phyloP scores from a whole-genome alignment of 2,888 invertebrate genomes.

The Calameuta filiformis region DNA sequence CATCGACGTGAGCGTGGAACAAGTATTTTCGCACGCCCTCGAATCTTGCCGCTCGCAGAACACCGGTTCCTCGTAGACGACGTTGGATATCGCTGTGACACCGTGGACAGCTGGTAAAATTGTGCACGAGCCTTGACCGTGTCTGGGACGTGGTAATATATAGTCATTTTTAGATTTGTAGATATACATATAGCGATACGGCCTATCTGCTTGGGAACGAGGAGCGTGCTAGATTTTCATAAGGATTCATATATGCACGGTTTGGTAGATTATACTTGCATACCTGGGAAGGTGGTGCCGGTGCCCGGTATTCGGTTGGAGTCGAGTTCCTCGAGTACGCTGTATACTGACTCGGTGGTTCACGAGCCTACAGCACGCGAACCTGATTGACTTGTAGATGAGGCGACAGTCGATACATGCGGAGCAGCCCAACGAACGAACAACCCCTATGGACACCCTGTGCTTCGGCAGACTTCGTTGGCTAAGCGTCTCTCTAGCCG shows the following conservation, averaged over 20 bases:
- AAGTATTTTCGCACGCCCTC: neutral
- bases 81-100: neutral
- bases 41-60: neutral
- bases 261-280: constrained; percentile 60
- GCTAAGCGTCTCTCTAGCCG: constrained; percentile 8
- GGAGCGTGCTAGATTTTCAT: constrained; percentile 62
- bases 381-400: constrained; percentile 66
- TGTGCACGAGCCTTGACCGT: neutral
- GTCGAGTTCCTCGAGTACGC: constrained; percentile 14
- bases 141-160: neutral
- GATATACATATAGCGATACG: constrained; percentile 29
- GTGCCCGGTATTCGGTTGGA: neutral
- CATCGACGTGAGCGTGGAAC: constrained; percentile 22
- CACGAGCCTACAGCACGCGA: constrained; percentile 63
- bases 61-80: neutral
- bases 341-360: constrained; percentile 31
- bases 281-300: constrained; percentile 34
- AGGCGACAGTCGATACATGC: constrained; percentile 62
- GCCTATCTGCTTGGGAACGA: constrained; percentile 46
- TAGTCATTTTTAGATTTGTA: neutral
- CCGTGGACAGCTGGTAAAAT: neutral
- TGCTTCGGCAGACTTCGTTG: neutral
- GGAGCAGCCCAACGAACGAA: constrained; percentile 9
- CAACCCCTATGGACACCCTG: constrained; percentile 13
- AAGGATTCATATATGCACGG: constrained; percentile 64